Evolutionary conservation across 1,140 invertebrate genomes (phyloP).

Genomic region (Drosophila micromelanica): DNA sequence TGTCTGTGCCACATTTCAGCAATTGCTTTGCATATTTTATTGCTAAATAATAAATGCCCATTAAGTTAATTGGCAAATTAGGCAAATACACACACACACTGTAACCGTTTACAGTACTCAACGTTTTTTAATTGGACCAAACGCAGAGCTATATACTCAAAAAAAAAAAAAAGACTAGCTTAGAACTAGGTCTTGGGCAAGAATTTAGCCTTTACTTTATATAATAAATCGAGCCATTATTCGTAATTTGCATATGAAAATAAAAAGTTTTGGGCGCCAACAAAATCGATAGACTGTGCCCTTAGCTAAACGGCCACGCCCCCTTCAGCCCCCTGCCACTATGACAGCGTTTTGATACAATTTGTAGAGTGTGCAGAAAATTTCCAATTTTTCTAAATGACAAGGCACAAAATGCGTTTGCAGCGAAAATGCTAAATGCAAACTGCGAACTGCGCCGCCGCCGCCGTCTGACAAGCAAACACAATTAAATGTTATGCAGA

Average conservation of each 20-base stretch:
- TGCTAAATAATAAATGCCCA: slow-evolving; percentile 83
- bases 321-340: background rate
- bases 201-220: background rate
- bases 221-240: slow-evolving; percentile 44
- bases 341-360: slow-evolving; percentile 19
- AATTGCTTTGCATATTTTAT: slow-evolving; percentile 83
- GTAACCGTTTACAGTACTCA: slow-evolving; percentile 27
- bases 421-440: slow-evolving; percentile 43
- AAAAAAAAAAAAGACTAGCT: slow-evolving; percentile 13
- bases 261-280: slow-evolving; percentile 47
- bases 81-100: slow-evolving; percentile 59
- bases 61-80: slow-evolving; percentile 83
- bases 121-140: slow-evolving; percentile 48
- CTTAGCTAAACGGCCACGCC: slow-evolving; percentile 21
- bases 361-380: slow-evolving; percentile 40
- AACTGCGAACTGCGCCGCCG: slow-evolving; percentile 2
- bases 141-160: slow-evolving; percentile 27
- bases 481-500: slow-evolving; percentile 84
- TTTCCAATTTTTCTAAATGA: slow-evolving; percentile 67
- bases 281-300: slow-evolving; percentile 65
- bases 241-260: slow-evolving; percentile 62
- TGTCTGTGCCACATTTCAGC: slow-evolving; percentile 72
- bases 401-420: slow-evolving; percentile 76
- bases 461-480: slow-evolving; percentile 71
- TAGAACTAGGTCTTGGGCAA: slow-evolving; percentile 16